Evolutionary conservation across 1,140 invertebrate species (phyloP).

Genomic region (Lanistes nyassanus): DNA sequence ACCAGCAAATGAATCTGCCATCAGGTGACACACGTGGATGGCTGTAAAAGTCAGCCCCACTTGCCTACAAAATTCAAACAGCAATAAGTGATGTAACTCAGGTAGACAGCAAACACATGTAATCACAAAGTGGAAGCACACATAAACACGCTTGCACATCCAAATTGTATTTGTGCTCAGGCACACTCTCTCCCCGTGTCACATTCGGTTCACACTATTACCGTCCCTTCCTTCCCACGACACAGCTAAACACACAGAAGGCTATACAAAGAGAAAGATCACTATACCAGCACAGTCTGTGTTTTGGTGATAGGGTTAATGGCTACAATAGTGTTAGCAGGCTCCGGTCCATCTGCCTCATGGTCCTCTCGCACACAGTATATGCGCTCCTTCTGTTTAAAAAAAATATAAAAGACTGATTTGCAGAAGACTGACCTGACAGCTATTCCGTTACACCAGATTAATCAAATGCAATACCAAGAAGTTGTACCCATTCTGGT

Average conservation of each 20-base stretch:
- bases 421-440: too few species aligned
- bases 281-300: conserved; percentile 37
- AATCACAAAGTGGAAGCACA: not conserved
- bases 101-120: not conserved
- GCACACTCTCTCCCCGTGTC: too few species aligned
- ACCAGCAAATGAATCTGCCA: conserved; percentile 63
- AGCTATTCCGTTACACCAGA: too few species aligned
- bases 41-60: conserved; percentile 61
- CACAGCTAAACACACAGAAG: not conserved
- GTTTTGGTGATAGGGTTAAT: conserved; percentile 47
- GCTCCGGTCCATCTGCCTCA: conserved; percentile 49
- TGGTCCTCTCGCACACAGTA: conserved; percentile 61
- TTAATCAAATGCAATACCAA: too few species aligned
- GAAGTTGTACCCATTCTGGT: too few species aligned
- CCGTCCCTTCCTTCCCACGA: not conserved
- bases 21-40: conserved; percentile 61
- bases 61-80: conserved; percentile 39
- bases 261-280: not conserved
- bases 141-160: not conserved
- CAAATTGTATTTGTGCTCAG: too few species aligned
- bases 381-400: conserved; percentile 40
- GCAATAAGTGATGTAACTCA: not conserved
- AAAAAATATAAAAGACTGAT: too few species aligned
- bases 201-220: not conserved
- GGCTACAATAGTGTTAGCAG: conserved; percentile 52